Conservation (phyloP, 2,797 vertebrate genomes). For the Xenops minutus region DNA sequence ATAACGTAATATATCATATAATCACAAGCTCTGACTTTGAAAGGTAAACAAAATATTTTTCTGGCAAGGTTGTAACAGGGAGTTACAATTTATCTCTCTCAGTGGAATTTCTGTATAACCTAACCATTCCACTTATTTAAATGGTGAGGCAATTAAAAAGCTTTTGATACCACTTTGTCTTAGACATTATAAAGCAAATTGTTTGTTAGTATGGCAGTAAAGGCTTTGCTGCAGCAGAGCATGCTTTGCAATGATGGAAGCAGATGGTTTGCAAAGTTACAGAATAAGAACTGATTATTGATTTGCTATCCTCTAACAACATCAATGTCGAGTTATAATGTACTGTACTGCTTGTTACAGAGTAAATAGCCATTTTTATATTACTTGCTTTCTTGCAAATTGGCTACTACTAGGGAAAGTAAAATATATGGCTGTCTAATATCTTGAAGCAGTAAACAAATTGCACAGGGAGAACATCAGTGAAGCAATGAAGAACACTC, state of each 20-base stretch:
- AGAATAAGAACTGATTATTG: conserved; percentile 73
- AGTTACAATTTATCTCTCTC: neutral
- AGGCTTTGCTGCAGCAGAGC: conserved; percentile 14
- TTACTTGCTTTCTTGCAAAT: conserved; percentile 75
- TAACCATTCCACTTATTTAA: conserved; percentile 1
- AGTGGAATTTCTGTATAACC: neutral
- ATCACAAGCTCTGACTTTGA: neutral
- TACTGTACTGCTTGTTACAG: conserved; percentile 70
- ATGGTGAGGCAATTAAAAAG: conserved; percentile 25
- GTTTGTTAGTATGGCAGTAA: neutral
- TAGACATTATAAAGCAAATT: conserved; percentile 16
- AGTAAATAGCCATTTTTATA: conserved; percentile 76
- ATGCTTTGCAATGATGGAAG: conserved; percentile 49
- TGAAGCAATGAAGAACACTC: conserved; percentile 25
- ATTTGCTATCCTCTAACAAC: conserved; percentile 70
- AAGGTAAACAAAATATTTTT: neutral
- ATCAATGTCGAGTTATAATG: conserved; percentile 70
- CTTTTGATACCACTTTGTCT: neutral
- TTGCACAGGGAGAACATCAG: neutral
- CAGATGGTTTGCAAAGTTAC: conserved; percentile 67
- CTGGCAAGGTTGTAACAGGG: neutral
- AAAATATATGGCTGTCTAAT: conserved; percentile 61
- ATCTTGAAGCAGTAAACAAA: conserved; percentile 62
- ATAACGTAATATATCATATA: neutral
- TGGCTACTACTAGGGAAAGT: conserved; percentile 59